A percentile compares a stretch with the other conserved stretches of the same genome.
Conservation (phyloP, 2,113 vertebrate species). For the Poeciliopsis turrubarensis region DNA sequence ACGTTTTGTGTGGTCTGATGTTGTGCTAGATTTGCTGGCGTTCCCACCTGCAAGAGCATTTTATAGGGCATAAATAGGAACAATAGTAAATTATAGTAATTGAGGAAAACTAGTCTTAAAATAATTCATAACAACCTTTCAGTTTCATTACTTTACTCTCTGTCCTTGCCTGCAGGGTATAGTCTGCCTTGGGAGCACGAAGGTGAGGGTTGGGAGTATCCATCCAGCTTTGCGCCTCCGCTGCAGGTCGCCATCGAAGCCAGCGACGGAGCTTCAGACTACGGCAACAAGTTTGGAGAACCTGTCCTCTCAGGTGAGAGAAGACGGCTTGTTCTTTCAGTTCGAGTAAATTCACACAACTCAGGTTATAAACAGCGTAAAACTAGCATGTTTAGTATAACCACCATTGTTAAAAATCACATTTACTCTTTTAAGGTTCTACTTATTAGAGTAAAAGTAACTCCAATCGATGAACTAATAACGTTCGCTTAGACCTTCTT, state of each 20-base stretch:
- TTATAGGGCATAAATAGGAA: neutral
- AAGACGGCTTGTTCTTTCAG: neutral
- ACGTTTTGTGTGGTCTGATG: too few relatives aligned
- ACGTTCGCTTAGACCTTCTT: too few relatives aligned
- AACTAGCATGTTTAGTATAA: too few relatives aligned
- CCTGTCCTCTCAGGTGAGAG: conserved; percentile 86
- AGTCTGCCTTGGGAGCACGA: conserved; percentile 89
- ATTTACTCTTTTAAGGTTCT: neutral
- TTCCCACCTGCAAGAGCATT: neutral
- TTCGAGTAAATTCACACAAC: neutral
- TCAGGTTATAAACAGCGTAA: too few relatives aligned
- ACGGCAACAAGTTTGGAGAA: conserved; percentile 95
- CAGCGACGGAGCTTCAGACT: conserved; percentile 93
- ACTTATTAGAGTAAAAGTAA: too few relatives aligned
- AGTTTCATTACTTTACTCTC: neutral
- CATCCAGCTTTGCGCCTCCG: conserved; percentile 85
- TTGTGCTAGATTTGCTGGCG: neutral
- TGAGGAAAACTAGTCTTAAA: neutral
- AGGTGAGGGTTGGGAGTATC: conserved; percentile 84
- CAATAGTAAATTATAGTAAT: neutral
- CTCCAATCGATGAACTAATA: too few relatives aligned
- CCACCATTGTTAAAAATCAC: too few relatives aligned
- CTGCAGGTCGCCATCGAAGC: conserved; percentile 90
- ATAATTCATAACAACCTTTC: neutral
- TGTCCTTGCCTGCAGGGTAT: conserved; percentile 77